phyloP scores from a whole-genome alignment of 2,888 invertebrate species.

The Zygaena filipendulae region DNA sequence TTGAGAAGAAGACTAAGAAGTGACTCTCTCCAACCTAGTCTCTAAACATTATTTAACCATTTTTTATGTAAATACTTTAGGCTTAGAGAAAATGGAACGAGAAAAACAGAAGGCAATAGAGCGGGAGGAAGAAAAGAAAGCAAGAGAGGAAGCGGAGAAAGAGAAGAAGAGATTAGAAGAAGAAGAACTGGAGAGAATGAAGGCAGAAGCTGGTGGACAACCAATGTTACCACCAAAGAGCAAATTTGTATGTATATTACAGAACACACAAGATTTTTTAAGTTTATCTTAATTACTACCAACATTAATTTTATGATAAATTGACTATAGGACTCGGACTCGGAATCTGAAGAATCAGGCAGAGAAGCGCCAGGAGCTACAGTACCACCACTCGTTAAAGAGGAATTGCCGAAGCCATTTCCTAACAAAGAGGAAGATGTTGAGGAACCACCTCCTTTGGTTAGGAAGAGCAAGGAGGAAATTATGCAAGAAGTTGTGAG shows the following conservation, averaged over 20 bases:
- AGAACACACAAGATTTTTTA: no score
- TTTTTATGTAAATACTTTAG: no score
- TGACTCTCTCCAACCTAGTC: no score
- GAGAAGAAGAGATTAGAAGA: slow-evolving; percentile 73
- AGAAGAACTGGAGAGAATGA: slow-evolving; percentile 42
- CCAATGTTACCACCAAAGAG: slow-evolving; percentile 65
- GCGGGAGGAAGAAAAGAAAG: slow-evolving; percentile 74
- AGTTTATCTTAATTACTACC: background rate
- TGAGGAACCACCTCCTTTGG: slow-evolving; percentile 27
- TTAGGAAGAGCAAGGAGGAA: slow-evolving; percentile 68
- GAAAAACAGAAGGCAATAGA: slow-evolving; percentile 91
- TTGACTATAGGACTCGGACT: slow-evolving; percentile 63
- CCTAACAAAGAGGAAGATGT: slow-evolving; percentile 3
- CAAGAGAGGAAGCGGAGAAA: slow-evolving; percentile 72
- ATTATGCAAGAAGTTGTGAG: slow-evolving; percentile 75
- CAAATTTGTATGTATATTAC: slow-evolving; percentile 71
- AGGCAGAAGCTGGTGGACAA: slow-evolving; percentile 43
- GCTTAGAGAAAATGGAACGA: slow-evolving; percentile 96
- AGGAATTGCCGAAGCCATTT: no score
- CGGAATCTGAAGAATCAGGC: slow-evolving; percentile 48
- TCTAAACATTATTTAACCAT: no score
- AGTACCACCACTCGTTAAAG: slow-evolving; percentile 11
- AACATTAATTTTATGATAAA: no score
- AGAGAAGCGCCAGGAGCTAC: slow-evolving; percentile 13
- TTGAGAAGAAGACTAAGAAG: no score